phyloP scores from a whole-genome alignment of 1,140 invertebrate genomes.

The Brachionus rubens region DNA sequence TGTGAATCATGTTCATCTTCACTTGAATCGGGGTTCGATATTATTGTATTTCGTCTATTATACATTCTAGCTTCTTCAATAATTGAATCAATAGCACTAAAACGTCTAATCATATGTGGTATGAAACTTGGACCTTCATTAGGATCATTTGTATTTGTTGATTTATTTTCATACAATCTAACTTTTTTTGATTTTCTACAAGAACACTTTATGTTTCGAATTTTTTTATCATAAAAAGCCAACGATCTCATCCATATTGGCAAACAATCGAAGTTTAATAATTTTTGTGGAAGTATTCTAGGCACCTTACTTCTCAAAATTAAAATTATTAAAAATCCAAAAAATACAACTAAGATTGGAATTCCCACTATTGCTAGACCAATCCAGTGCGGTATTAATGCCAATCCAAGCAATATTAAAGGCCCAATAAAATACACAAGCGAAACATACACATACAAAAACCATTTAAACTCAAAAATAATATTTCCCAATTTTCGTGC shows the following conservation, averaged over 20 bases:
- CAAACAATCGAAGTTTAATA: conserved; percentile 1
- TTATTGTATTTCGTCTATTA: not conserved
- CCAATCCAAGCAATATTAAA: conserved; percentile 61
- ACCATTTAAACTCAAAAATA: conserved; percentile 65
- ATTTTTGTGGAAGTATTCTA: not conserved
- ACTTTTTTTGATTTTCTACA: not conserved
- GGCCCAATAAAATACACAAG: conserved; percentile 64
- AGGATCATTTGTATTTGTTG: not conserved
- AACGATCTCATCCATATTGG: conserved; percentile 28
- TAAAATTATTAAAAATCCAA: not conserved
- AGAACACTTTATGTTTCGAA: not conserved
- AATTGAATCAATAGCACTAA: conserved; percentile 26
- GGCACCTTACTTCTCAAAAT: not conserved
- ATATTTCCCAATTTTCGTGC: conserved; percentile 63
- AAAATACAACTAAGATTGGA: not conserved
- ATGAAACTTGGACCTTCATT: not conserved
- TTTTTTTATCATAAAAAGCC: not conserved
- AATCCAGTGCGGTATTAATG: conserved; percentile 47
- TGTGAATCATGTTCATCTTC: not conserved
- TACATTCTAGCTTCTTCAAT: conserved; percentile 6
- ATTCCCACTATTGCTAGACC: conserved; percentile 22
- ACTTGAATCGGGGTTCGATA: not conserved
- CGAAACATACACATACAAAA: conserved; percentile 64
- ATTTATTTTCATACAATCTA: not conserved
- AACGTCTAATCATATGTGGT: not conserved